Evolutionary conservation across 2,113 vertebrate species (phyloP), one percentile per base, ranked within the genome.

Genomic region (Psittacula cyanocephala): DNA sequence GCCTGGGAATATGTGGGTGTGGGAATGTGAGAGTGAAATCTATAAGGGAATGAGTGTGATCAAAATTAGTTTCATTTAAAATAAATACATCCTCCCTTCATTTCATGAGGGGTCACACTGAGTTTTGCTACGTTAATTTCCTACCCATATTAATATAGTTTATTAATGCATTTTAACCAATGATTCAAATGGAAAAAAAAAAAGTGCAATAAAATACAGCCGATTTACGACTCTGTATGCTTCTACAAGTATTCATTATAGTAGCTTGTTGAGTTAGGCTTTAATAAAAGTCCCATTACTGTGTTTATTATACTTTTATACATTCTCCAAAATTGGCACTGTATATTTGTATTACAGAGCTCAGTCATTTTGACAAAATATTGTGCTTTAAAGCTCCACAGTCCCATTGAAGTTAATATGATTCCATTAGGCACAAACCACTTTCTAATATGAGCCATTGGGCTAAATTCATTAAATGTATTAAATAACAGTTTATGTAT

Each of bases 361-460:
- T 93, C 72, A 88, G 76, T 57, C 82, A 81, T 88, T 96, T 90
- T 68, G 55, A 91, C 90, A 88, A 94, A 94, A 93, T 81, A 95
- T 28, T 94, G 64, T 71, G 64, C 55, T 93, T 91, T 93, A 90
- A 78, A 85, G 64, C 80, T 91, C 50, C 52, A 60, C 28, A 86
- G 82, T 78, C 39, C 14, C 72, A 88, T 29, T 93, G 86, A 92
- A 88, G 50, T 88, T 88, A 94, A 81, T 96, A 68, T 65, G 76
- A 94, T 88, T 94, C 82, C 43, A 67, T 92, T 86, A 86, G 52
- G 72, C 62, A 88, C 68, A 86, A 95, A 88, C 57, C 35, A 75
- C 52, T 57, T 93, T 67, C 64, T 86, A 83, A 81, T 79, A 70
- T 24, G 60, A 90, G 68, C 39, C 69, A 88, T 3, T 71, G 65